phyloP scores from a whole-genome alignment of 2,113 vertebrate species.

The Salvelinus alpinus region DNA sequence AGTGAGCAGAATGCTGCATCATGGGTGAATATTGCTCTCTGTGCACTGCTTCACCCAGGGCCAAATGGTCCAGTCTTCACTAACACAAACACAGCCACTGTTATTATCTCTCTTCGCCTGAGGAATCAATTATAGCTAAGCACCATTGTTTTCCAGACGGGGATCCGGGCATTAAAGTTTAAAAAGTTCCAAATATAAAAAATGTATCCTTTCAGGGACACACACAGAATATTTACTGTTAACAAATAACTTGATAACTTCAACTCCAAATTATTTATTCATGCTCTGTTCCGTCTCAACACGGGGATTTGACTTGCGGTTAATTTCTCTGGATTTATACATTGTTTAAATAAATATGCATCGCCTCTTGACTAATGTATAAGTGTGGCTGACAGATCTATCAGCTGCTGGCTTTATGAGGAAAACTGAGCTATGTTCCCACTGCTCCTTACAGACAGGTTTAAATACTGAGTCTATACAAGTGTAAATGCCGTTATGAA shows the following conservation, averaged over 20 bases:
- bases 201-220: conserved; percentile 69
- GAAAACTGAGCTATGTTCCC: conserved; percentile 33
- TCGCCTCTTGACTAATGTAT: conserved; percentile 55
- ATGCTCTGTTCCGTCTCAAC: conserved; percentile 42
- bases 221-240: conserved; percentile 76
- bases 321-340: conserved; percentile 66
- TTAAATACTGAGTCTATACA: conserved; percentile 16
- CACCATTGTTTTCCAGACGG: conserved; percentile 70
- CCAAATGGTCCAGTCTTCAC: conserved; percentile 51
- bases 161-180: conserved; percentile 71
- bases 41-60: conserved; percentile 47
- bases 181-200: conserved; percentile 65
- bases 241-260: conserved; percentile 79
- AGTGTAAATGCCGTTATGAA: conserved; percentile 5
- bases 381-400: conserved; percentile 45
- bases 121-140: conserved; percentile 75
- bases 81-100: conserved; percentile 43
- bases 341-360: conserved; percentile 65
- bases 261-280: conserved; percentile 66
- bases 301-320: conserved; percentile 42
- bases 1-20: not conserved
- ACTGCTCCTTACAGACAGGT: conserved; percentile 21
- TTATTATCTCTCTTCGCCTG: conserved; percentile 63
- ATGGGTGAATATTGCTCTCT: not conserved
- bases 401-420: conserved; percentile 32